Evolutionary conservation across 2,113 vertebrate genomes (phyloP), one percentile per base, ranked within the genome.

Genomic region (Forbesichthys papilliferus): DNA sequence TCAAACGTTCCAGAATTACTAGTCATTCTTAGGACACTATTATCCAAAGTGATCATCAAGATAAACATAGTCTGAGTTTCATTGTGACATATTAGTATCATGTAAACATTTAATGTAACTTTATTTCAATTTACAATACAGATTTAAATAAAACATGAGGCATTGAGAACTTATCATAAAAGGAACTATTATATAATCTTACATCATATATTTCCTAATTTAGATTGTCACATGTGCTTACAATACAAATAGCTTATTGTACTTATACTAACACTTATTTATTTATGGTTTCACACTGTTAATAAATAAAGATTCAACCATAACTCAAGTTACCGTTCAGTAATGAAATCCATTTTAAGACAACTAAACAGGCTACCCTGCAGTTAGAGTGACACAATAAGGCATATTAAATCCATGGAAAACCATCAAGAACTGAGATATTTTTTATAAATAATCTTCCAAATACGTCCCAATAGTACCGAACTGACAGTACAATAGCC

Each of bases 61-160:
- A 54, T n/a, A 7, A 54, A n/a, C 13, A 7, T 14, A 54, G 13
- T 16, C 6, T 54, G 13, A 33, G 55, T 42, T 42, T 8, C 36
- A 42, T 5, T 8, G 7, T 42, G 36, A 27, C 55, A 27, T 9
- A 46, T 33, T 61, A n/a, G 36, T 9, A 46, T n/a, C 5, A 61
- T 61, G n/a, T 16, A 46, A 2, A 27, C 27, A 27, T 9, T 46
- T 10, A 4, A 46, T 16, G 6, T 61, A 47, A 42, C 12, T 53
- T 65, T 27, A 16, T 53, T 36, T 53, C 34, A 13, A 9, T 13
- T 34, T 65, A 36, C 33, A 33, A 42, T 5, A 68, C 27, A 46
- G 48, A 61, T 61, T 11, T 36, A 42, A 70, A 78, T 18, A 65
- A 69, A 75, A 75, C 33, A 71, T 49, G 54, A 75, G 14, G 47